phyloP scores from a whole-genome alignment of 2,113 vertebrate species.

The Ceyx margarethae region DNA sequence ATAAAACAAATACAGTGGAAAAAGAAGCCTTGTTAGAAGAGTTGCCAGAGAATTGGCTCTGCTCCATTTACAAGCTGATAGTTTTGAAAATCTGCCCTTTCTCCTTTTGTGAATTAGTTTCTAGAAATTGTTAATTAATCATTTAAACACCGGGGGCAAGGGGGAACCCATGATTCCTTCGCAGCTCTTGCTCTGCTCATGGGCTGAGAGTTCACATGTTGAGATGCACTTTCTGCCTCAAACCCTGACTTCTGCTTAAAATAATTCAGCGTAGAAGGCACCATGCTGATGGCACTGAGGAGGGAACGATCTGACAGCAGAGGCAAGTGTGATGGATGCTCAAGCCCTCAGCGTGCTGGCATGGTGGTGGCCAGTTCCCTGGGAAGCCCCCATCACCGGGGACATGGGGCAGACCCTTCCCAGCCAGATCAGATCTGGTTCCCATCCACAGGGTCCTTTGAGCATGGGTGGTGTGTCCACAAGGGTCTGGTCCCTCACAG shows the following conservation, averaged over 20 bases:
- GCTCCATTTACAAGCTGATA: slow-evolving; percentile 39
- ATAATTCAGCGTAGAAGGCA: neutral
- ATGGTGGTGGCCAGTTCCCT: neutral
- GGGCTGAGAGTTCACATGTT: neutral
- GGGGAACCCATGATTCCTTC: neutral
- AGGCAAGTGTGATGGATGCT: neutral
- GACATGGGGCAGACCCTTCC: neutral
- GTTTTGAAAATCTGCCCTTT: slow-evolving; percentile 44
- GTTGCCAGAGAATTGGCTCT: slow-evolving; percentile 18
- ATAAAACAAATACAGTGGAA: slow-evolving; percentile 47
- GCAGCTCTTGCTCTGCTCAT: neutral
- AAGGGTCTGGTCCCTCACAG: neutral
- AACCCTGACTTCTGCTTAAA: neutral
- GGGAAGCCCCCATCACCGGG: neutral
- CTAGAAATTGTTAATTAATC: slow-evolving; percentile 45
- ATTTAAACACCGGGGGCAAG: neutral
- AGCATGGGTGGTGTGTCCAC: rapidly evolving
- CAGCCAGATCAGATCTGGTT: neutral
- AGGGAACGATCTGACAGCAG: neutral
- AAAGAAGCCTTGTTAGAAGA: slow-evolving; percentile 48
- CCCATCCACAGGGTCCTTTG: rapidly evolving
- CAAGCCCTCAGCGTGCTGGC: rapidly evolving
- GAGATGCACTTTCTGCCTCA: neutral
- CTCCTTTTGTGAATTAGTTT: slow-evolving; percentile 24
- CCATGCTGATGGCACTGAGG: rapidly evolving